phyloP scores from a whole-genome alignment of 64 coral and sea anemone species.

The Pachyseris speciosa region DNA sequence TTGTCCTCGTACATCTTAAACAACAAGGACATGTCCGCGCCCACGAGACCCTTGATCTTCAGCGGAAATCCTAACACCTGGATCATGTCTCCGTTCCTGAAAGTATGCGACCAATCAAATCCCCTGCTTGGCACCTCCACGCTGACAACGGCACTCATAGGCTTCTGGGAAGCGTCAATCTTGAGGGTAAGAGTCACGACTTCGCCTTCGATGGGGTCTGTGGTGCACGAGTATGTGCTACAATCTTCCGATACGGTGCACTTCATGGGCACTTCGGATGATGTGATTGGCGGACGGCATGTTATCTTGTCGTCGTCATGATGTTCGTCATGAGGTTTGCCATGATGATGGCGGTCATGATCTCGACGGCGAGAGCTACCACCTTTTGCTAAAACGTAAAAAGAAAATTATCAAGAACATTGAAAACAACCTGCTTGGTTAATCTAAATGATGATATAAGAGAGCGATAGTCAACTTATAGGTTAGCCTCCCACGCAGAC shows the following conservation, averaged over 20 bases:
- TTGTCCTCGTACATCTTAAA: background rate
- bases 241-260: background rate
- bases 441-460: too few relatives aligned
- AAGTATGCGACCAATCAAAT: background rate
- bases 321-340: background rate
- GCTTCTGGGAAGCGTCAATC: background rate
- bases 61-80: background rate
- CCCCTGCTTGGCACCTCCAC: background rate
- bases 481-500: too few relatives aligned
- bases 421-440: too few relatives aligned
- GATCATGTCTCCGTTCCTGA: conserved; percentile 11
- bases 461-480: too few relatives aligned
- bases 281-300: background rate
- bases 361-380: background rate
- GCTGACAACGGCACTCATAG: background rate
- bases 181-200: background rate
- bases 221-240: background rate
- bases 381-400: background rate
- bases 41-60: background rate
- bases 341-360: background rate
- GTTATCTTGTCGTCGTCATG: background rate
- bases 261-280: background rate
- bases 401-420: background rate
- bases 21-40: background rate
- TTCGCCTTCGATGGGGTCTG: background rate